These are phyloP conservation scores for Calypte anna DNA, from an alignment of 2,113 vertebrate species.

Conservation along the genomic window DNA sequence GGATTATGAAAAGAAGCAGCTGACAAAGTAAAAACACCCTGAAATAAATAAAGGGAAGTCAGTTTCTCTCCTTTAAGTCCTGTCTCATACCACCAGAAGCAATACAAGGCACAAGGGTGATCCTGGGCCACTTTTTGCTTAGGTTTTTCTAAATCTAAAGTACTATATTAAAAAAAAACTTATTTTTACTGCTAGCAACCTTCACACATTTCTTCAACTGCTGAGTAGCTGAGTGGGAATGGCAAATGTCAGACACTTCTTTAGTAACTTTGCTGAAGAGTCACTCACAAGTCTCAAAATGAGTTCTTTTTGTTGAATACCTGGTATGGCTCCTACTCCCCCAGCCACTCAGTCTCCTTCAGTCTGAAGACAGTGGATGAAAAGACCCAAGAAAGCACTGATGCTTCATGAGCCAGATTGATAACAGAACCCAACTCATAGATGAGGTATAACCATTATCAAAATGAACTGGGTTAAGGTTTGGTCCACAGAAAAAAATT, in stretches of 20 bases:
- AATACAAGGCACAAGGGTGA: neutral
- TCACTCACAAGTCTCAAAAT: neutral
- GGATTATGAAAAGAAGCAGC: neutral
- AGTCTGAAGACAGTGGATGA: neutral
- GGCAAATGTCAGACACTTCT: accelerated
- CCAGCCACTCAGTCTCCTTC: neutral
- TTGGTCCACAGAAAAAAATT: neutral
- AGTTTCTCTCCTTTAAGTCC: neutral
- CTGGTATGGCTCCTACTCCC: neutral
- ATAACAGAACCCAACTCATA: neutral
- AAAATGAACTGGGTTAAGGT: neutral
- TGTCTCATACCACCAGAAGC: neutral
- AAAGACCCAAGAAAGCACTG: neutral
- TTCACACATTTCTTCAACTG: neutral
- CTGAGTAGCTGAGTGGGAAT: neutral
- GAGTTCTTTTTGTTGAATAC: neutral
- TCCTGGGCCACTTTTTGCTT: neutral
- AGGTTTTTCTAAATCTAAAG: neutral
- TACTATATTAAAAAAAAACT: accelerated
- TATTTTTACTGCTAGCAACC: neutral
- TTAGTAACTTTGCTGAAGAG: neutral
- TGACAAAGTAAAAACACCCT: neutral
- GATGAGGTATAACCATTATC: neutral
- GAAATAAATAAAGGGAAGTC: neutral
- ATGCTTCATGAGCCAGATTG: neutral